Base-by-base conservation (phyloP, 2,888 invertebrate genomes). In the Lepidochrysops patricia region DNA sequence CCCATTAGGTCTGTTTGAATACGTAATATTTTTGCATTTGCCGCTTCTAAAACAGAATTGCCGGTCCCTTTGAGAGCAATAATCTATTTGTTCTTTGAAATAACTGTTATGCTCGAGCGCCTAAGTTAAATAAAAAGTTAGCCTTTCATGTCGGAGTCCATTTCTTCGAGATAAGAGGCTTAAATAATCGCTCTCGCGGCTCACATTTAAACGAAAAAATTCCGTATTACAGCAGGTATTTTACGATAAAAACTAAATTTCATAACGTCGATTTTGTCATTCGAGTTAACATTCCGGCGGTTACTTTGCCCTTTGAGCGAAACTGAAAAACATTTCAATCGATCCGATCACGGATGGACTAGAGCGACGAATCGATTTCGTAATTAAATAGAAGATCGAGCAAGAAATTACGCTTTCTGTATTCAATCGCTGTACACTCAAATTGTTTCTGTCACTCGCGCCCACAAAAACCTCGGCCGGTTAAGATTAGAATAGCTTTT, bases 1-100 rank as follows among this genome's bases (percentile, higher is more conserved):
- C 88, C 89, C 84, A 89, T 89, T 89, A 89, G 88, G 81, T 86
- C 79, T 89, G 89, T 89, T 89, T 89, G 89, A 89, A 89, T 89
- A 88, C 89, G 87, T 89, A 89, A 89, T 89, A 89, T 88, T 89
- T 88, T 89, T 88, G 87, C 87, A 87, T 88, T 88, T 85, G 88
- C 84, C 81, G 79, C 85, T 85, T 75, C 81, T 81, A 85, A 86
- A 87, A 87, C 80, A 82, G 80, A 82, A 86, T 88, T 87, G 84
- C 82, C 84, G 84, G 85, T 80, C 87, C 84, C 87, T 89, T 89
- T 89, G 89, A 88, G 85, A 81, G 82, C 79, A 78, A 78, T 89
- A 89, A 89, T 89, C 88, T 84, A 86, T 86, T 89, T 89, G 89
- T 86, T 88, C 89, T 87, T 84, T 84, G 82, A 84, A 86, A 87